Conservation (phyloP, 2,797 vertebrate genomes). For the Gallinago stenura region DNA sequence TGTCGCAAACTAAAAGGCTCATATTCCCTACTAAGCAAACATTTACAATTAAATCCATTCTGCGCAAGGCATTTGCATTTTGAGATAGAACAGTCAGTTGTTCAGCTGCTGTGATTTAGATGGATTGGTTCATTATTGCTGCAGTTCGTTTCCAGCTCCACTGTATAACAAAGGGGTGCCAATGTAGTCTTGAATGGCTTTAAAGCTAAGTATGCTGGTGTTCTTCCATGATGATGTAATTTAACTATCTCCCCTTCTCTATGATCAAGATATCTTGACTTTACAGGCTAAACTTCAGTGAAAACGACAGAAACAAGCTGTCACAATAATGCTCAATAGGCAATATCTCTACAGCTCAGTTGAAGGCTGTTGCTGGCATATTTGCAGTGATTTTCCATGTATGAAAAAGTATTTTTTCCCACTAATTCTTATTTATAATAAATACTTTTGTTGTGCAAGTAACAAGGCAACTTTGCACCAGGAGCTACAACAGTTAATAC, state of each 20-base stretch:
- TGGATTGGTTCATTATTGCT: constrained; percentile 75
- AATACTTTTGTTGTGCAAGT: background rate
- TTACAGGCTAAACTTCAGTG: constrained; percentile 23
- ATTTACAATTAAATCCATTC: constrained; percentile 74
- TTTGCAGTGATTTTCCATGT: background rate
- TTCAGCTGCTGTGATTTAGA: constrained; percentile 77
- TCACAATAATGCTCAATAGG: background rate
- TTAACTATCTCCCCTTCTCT: constrained; percentile 39
- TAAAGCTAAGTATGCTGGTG: constrained; percentile 64
- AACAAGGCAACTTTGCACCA: background rate
- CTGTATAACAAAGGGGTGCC: constrained; percentile 73
- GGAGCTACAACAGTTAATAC: background rate
- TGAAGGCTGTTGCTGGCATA: background rate
- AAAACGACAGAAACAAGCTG: constrained; percentile 36
- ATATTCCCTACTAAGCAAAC: constrained; percentile 75
- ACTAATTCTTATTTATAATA: background rate
- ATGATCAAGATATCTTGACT: constrained; percentile 34
- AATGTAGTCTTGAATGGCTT: constrained; percentile 66
- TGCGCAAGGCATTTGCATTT: constrained; percentile 72
- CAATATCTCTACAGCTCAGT: background rate
- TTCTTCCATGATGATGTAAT: constrained; percentile 67
- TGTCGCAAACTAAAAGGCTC: constrained; percentile 63
- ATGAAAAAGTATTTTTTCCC: background rate
- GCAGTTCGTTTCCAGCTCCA: constrained; percentile 69
- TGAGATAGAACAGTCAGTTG: constrained; percentile 73